Conservation (phyloP, 2,113 vertebrate genomes). For the Tetrao urogallus region DNA sequence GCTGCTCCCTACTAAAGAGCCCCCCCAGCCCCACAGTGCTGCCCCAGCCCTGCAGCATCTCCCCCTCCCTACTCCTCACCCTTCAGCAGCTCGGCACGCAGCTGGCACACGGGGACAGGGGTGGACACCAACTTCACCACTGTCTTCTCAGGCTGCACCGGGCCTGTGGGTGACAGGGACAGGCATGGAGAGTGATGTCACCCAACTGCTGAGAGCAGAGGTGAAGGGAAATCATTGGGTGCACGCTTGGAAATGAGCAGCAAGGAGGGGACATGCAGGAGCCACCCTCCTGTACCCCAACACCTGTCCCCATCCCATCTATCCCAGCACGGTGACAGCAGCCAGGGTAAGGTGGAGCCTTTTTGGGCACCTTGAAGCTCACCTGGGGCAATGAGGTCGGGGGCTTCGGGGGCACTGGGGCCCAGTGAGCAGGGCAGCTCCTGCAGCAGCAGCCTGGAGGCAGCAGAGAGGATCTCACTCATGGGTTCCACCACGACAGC, state of each 20-base stretch:
- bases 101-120: not conserved
- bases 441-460: conserved; percentile 82
- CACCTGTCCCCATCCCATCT: not conserved
- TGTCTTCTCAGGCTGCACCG: conserved; percentile 16
- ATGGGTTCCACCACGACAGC: conserved; percentile 66
- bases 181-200: not conserved
- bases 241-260: not conserved
- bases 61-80: conserved; percentile 24
- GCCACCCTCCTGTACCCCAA: not conserved
- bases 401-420: conserved; percentile 27
- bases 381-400: conserved; percentile 65
- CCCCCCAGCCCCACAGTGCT: accelerated
- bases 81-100: conserved; percentile 54
- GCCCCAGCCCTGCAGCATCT: accelerated
- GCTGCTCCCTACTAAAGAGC: not conserved
- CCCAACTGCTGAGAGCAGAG: not conserved
- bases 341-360: not conserved
- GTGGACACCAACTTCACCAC: not conserved
- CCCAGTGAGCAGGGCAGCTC: conserved; percentile 66
- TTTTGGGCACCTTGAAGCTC: not conserved
- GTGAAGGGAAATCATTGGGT: not conserved
- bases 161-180: conserved; percentile 64
- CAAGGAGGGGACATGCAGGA: not conserved
- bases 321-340: accelerated
- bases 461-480: conserved; percentile 72